A percentile compares a stretch with the other conserved stretches of the same genome.
Conservation (phyloP, 2,888 invertebrate species). For the Drosophila subquinaria region DNA sequence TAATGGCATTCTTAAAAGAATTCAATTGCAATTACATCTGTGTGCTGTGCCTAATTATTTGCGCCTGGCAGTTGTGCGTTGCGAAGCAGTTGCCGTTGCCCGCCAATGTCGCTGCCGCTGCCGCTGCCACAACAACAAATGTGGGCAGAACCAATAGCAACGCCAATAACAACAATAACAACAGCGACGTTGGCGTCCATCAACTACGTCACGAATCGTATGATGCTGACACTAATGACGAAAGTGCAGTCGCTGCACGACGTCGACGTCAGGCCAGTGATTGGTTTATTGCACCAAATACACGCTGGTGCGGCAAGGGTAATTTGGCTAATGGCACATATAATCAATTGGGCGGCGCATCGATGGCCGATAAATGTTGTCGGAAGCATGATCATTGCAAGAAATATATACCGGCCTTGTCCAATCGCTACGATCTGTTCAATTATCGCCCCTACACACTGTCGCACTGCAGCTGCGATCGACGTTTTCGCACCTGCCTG, state of each 20-base stretch:
- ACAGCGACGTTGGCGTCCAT: constrained; percentile 26
- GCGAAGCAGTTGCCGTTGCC: constrained; percentile 57
- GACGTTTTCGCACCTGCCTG: constrained; percentile 96
- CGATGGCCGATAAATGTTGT: constrained; percentile 94
- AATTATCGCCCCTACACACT: constrained; percentile 96
- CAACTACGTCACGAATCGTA: constrained; percentile 70
- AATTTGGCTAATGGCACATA: constrained; percentile 91
- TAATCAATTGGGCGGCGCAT: constrained; percentile 93
- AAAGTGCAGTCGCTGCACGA: constrained; percentile 24
- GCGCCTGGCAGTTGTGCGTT: constrained; percentile 51
- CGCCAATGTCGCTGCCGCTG: constrained; percentile 56
- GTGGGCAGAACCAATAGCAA: constrained; percentile 13
- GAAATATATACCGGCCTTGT: constrained; percentile 93
- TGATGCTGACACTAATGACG: constrained; percentile 67
- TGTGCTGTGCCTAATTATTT: constrained; percentile 38
- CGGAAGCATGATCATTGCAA: constrained; percentile 95
- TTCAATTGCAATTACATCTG: constrained; percentile 33
- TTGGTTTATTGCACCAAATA: constrained; percentile 93
- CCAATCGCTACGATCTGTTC: constrained; percentile 93
- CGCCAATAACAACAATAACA: constrained; percentile 8
- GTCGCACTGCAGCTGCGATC: constrained; percentile 96
- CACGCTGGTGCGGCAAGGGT: constrained; percentile 97
- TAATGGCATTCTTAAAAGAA: constrained; percentile 33
- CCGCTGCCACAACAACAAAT: constrained; percentile 48
- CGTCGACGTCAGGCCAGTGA: constrained; percentile 86